A percentile compares a stretch with the other conserved stretches of the same genome.
Conservation (phyloP, 2,888 invertebrate genomes). For the Phragmatobia fuliginosa region DNA sequence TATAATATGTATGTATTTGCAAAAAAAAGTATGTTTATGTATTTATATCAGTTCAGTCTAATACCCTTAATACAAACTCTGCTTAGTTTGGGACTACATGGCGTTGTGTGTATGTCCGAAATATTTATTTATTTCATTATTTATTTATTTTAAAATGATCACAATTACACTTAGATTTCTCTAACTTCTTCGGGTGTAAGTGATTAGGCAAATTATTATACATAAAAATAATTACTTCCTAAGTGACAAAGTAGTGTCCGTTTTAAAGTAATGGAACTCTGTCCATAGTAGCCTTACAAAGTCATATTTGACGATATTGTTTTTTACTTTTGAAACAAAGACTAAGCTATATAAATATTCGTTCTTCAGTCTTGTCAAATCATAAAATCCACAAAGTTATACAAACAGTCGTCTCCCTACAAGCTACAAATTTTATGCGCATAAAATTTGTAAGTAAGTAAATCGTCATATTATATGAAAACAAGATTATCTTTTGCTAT, state of each 20-base stretch:
- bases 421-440: constrained; percentile 1
- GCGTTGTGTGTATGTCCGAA: too few relatives aligned
- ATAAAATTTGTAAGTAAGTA: constrained; percentile 3
- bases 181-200: background rate
- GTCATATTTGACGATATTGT: background rate
- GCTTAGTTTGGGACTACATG: too few relatives aligned
- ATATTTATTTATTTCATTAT: too few relatives aligned
- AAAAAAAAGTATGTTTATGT: too few relatives aligned
- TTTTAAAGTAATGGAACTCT: background rate
- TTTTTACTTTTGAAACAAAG: background rate
- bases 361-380: background rate
- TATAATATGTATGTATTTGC: too few relatives aligned
- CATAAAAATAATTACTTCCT: background rate
- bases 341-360: background rate
- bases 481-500: background rate
- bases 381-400: constrained; percentile 1
- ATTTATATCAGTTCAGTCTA: too few relatives aligned
- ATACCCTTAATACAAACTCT: too few relatives aligned
- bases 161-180: background rate
- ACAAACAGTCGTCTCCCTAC: background rate
- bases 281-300: background rate
- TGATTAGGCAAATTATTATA: background rate
- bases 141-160: background rate
- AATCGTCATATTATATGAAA: background rate
- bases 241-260: background rate